Conservation (phyloP, 2,797 vertebrate genomes). For the Malurus leucopterus region DNA sequence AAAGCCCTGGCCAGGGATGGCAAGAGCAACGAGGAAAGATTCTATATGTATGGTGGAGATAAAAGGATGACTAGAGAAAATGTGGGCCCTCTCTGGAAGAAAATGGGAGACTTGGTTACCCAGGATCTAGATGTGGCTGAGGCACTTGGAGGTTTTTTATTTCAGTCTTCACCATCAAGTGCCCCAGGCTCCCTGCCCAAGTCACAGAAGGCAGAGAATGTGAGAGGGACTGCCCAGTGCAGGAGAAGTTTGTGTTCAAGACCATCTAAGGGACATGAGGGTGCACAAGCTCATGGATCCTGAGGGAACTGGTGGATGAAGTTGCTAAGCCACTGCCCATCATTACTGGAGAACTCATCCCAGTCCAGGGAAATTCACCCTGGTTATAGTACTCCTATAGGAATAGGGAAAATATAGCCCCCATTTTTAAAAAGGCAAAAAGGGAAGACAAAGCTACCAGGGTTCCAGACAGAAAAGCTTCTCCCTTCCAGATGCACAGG, state of each 20-base stretch:
- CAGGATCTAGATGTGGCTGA: background rate
- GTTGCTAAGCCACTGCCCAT: background rate
- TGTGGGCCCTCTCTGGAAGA: background rate
- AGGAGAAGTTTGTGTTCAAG: background rate
- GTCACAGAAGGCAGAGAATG: background rate
- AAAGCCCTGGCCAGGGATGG: background rate
- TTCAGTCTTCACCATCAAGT: background rate
- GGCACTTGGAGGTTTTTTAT: background rate
- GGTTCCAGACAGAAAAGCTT: background rate
- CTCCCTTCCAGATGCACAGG: background rate
- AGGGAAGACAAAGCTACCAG: background rate
- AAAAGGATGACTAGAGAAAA: background rate
- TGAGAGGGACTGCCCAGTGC: background rate
- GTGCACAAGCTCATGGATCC: too few species aligned
- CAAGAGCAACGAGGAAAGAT: background rate
- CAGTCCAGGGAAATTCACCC: background rate
- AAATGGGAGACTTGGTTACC: background rate
- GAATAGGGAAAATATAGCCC: background rate
- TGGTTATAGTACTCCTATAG: too few species aligned
- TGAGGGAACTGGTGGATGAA: rapidly evolving
- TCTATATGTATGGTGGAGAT: background rate
- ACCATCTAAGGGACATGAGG: background rate
- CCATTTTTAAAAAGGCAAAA: background rate
- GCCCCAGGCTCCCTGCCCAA: background rate
- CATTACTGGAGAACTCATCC: background rate